Evolutionary conservation across 2,113 vertebrate species (phyloP).

Genomic region (Andinoacara biseriatus): DNA sequence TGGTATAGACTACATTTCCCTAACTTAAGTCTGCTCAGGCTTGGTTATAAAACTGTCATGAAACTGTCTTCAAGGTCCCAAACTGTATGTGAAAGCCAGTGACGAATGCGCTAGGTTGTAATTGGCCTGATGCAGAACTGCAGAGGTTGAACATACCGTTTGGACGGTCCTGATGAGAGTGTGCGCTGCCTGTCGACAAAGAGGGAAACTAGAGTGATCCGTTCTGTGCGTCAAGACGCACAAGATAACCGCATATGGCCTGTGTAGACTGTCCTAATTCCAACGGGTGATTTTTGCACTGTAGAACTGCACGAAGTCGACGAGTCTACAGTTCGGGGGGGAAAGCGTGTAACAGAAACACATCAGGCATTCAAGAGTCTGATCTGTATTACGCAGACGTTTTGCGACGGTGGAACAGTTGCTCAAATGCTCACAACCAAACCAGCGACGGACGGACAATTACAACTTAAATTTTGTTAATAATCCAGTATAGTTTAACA

Average conservation of each 20-base stretch:
- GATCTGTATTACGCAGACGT: constrained; percentile 47
- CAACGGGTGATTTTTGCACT: constrained; percentile 23
- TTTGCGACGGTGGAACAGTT: constrained; percentile 58
- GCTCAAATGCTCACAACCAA: constrained; percentile 47
- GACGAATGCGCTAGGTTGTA: constrained; percentile 43
- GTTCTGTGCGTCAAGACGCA: constrained; percentile 72
- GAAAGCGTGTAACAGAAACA: constrained; percentile 24
- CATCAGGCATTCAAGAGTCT: constrained; percentile 42
- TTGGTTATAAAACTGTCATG: constrained; percentile 37
- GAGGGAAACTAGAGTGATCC: constrained; percentile 60
- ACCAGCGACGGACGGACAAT: constrained; percentile 48
- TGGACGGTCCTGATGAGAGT: constrained; percentile 75
- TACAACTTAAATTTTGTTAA: constrained; percentile 39
- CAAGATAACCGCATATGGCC: constrained; percentile 61
- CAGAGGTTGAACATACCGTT: constrained; percentile 40
- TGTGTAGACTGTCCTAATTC: constrained; percentile 22
- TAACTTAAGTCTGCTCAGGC: constrained; percentile 24
- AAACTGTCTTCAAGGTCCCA: constrained; percentile 15
- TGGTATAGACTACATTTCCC: constrained; percentile 8
- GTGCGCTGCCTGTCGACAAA: constrained; percentile 68
- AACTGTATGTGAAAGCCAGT: constrained; percentile 29
- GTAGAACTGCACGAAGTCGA: constrained; percentile 21
- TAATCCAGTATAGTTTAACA: constrained; percentile 12
- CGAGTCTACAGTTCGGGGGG: constrained; percentile 17
- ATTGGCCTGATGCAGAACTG: constrained; percentile 55